These are phyloP conservation scores for Sebastes baramenuke DNA, from an alignment of 2,797 vertebrate genomes.

Conservation along the genomic window DNA sequence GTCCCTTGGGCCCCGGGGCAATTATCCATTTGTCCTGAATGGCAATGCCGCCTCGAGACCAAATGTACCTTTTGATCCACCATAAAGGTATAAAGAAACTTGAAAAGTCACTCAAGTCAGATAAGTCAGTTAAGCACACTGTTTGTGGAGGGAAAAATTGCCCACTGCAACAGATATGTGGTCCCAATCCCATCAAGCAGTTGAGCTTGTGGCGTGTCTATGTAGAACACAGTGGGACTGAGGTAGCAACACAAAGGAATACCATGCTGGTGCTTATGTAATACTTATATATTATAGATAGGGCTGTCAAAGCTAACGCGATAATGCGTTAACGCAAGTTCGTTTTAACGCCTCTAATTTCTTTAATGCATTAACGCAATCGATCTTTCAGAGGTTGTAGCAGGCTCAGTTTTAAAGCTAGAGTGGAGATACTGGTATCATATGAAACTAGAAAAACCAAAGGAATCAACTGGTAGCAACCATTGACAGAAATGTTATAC, in stretches of 20 bases:
- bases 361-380: too few species aligned
- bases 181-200: not conserved
- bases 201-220: not conserved
- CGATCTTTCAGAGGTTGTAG: too few species aligned
- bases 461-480: too few species aligned
- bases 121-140: not conserved
- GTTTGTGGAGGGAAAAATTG: not conserved
- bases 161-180: too few species aligned
- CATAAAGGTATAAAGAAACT: not conserved
- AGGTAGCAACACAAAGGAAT: not conserved
- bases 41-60: not conserved
- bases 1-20: not conserved
- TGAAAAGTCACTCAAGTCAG: not conserved
- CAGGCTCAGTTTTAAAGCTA: too few species aligned
- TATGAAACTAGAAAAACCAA: too few species aligned
- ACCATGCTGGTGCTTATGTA: not conserved
- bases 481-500: too few species aligned
- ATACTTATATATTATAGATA: not conserved
- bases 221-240: not conserved
- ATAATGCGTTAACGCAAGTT: too few species aligned
- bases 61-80: not conserved
- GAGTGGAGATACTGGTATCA: too few species aligned
- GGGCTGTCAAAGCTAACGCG: too few species aligned
- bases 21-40: not conserved
- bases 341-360: too few species aligned